Percentiles rank a stretch among this genome's conserved stretches.
phyloP scores from a whole-genome alignment of 1,140 invertebrate genomes.

The Bombus superbus region DNA sequence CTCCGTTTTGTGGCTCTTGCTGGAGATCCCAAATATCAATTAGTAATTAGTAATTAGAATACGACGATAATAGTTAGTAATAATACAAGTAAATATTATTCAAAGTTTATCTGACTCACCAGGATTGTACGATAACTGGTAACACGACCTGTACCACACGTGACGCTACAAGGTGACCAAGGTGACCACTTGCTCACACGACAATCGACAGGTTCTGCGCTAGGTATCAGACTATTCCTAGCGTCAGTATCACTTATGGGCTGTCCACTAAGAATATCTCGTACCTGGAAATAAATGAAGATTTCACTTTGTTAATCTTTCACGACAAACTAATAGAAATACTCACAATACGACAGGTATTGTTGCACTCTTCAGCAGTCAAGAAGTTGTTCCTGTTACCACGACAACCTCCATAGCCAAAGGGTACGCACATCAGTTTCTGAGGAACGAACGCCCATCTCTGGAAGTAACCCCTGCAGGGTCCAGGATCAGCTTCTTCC shows the following conservation, averaged over 20 bases:
- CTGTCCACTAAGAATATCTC: constrained; percentile 57
- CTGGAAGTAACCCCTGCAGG: constrained; percentile 91
- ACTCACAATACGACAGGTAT: constrained; percentile 86
- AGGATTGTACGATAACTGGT: constrained; percentile 85
- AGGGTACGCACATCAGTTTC: constrained; percentile 90
- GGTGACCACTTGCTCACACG: constrained; percentile 88
- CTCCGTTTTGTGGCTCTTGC: constrained; percentile 87
- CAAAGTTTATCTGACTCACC: constrained; percentile 70
- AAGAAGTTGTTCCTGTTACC: constrained; percentile 96
- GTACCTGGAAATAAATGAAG: constrained; percentile 46
- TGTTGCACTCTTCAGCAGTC: constrained; percentile 89
- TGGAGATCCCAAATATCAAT: constrained; percentile 72
- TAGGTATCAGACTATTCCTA: not conserved
- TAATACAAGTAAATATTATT: not conserved
- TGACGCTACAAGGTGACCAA: constrained; percentile 89
- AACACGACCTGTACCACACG: constrained; percentile 87
- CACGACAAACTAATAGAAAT: too few relatives aligned
- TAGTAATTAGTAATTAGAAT: too few relatives aligned
- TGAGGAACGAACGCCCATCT: constrained; percentile 92
- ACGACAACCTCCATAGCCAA: constrained; percentile 94
- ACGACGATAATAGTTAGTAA: not conserved
- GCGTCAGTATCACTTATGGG: not conserved
- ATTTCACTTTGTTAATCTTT: not conserved
- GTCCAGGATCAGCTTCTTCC: constrained; percentile 88
- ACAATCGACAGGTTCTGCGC: constrained; percentile 84